These are phyloP conservation scores for Chymomyza caudatula DNA, from an alignment of 2,888 invertebrate genomes.

Conservation along the genomic window DNA sequence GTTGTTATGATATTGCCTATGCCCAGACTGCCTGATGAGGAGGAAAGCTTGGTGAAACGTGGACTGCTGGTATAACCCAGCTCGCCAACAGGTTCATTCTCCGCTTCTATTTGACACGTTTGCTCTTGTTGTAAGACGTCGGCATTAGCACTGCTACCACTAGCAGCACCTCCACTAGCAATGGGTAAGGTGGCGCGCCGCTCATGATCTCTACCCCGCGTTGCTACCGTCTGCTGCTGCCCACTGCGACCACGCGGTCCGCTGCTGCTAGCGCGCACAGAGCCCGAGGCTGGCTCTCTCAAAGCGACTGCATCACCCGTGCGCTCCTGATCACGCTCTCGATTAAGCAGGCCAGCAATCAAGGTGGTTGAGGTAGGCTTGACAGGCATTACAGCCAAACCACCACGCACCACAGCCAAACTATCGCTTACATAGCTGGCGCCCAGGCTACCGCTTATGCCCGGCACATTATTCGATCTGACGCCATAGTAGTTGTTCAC, in stretches of 20 bases:
- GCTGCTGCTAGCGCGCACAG: conserved; percentile 55
- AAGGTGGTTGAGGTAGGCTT: conserved; percentile 93
- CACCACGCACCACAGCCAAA: conserved; percentile 63
- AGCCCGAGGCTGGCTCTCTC: conserved; percentile 28
- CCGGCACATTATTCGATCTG: conserved; percentile 51
- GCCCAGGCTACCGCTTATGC: conserved; percentile 57
- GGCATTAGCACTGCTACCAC: neutral
- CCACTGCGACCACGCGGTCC: conserved; percentile 69
- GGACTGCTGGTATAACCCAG: conserved; percentile 46
- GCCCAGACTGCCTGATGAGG: conserved; percentile 74
- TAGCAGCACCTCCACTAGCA: conserved; percentile 34
- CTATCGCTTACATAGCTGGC: conserved; percentile 73
- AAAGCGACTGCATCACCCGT: conserved; percentile 17
- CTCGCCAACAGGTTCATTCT: conserved; percentile 28
- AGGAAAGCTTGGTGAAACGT: conserved; percentile 69
- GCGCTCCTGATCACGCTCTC: conserved; percentile 79
- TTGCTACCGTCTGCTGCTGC: conserved; percentile 66
- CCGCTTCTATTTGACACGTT: conserved; percentile 27
- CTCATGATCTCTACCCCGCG: conserved; percentile 47
- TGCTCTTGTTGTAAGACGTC: conserved; percentile 36
- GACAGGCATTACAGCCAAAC: conserved; percentile 75
- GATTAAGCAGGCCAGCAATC: conserved; percentile 87
- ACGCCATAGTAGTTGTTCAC: conserved; percentile 69
- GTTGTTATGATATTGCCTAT: conserved; percentile 75
- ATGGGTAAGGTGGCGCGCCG: conserved; percentile 51